phyloP scores from a whole-genome alignment of 2,113 vertebrate genomes.

The Elaphurus davidianus region DNA sequence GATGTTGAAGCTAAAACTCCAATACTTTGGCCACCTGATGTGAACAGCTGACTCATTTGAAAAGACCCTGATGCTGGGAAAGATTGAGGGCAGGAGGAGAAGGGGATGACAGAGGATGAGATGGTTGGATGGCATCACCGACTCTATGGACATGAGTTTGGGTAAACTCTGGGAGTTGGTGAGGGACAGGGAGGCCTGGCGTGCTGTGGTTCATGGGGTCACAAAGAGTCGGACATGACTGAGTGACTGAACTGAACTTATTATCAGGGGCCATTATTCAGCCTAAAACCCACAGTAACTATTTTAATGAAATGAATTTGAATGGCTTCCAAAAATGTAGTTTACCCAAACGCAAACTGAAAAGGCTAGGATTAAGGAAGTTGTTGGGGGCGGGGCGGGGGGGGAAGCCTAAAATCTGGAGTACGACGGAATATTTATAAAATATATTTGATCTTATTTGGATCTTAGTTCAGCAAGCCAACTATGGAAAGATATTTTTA shows the following conservation, averaged over 20 bases:
- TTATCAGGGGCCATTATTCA: neutral
- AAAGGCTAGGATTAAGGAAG: neutral
- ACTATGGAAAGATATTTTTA: neutral
- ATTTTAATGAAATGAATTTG: neutral
- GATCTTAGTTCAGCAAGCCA: neutral
- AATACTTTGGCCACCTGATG: neutral
- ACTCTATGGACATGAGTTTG: neutral
- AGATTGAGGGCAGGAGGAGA: neutral
- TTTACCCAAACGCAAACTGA: neutral
- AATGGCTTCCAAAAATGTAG: neutral
- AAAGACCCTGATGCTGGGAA: neutral
- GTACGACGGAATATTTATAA: neutral
- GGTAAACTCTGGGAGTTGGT: neutral
- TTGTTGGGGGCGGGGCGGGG: fast-evolving
- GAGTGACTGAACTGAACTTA: neutral
- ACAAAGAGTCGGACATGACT: neutral
- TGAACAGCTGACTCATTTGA: neutral
- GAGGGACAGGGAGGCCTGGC: neutral
- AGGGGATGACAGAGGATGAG: neutral
- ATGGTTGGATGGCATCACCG: neutral
- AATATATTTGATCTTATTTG: neutral
- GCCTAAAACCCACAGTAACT: neutral
- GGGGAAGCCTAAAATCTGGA: neutral
- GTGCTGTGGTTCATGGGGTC: neutral
- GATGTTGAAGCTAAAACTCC: neutral